These are phyloP conservation scores for Gallinago stenura DNA, from an alignment of 2,797 vertebrate species.

Conservation along the genomic window DNA sequence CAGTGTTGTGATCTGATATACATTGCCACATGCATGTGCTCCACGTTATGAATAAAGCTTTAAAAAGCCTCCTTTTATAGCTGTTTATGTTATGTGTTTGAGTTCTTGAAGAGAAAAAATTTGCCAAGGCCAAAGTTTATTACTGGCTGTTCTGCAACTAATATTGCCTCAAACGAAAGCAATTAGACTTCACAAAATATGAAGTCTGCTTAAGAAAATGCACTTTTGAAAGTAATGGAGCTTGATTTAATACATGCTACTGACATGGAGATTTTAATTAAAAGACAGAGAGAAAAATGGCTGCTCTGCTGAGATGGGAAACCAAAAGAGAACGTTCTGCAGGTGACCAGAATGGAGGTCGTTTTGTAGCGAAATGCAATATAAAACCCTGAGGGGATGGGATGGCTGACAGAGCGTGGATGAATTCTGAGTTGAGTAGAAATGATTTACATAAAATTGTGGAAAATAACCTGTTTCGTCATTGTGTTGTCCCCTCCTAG, in stretches of 20 bases:
- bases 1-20: constrained; percentile 59
- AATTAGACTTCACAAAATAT: constrained; percentile 77
- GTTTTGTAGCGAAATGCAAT: not conserved
- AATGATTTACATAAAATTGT: not conserved
- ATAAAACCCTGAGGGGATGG: not conserved
- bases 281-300: constrained; percentile 30
- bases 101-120: constrained; percentile 76
- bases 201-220: constrained; percentile 51
- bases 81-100: constrained; percentile 83
- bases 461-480: not conserved
- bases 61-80: constrained; percentile 81
- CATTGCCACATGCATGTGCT: constrained; percentile 79
- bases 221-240: constrained; percentile 42
- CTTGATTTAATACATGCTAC: constrained; percentile 69
- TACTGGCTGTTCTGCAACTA: constrained; percentile 79
- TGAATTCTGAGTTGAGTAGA: not conserved
- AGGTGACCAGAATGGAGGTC: not conserved
- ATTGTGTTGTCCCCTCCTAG: not conserved
- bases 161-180: constrained; percentile 78
- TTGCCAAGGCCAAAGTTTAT: constrained; percentile 82
- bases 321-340: not conserved
- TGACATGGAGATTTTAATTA: constrained; percentile 63
- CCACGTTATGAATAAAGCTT: constrained; percentile 81
- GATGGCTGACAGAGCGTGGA: not conserved
- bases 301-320: not conserved